Evolutionary conservation across 1,140 invertebrate genomes (phyloP), one percentile per base, ranked within the genome.

Genomic region (Delia radicum): DNA sequence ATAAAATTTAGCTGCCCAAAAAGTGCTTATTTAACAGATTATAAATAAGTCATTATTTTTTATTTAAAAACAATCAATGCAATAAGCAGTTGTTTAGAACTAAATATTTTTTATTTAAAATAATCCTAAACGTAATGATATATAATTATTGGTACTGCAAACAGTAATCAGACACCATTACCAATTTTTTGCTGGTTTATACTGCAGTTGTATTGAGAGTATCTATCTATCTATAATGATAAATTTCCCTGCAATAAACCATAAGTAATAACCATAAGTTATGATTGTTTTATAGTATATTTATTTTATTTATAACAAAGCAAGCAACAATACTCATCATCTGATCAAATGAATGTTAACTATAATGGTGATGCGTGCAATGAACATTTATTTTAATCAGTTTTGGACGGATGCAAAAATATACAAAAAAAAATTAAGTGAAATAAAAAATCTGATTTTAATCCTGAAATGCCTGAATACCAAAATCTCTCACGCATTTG

Each of bases 381-480:
- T 15, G 27, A 29, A 29, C 63, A 67, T 67, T 67, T 67, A 67
- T 67, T 29, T 67, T 29, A 67, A 67, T 67, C 63, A 29, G 12
- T 55, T 55, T 55, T 15, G n/a, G 21, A 55, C 21, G 46, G 15
- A 5, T 21, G 46, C 46, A 55, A 55, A 18, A 18, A 55, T 3
- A 3, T 6, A 55, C 18, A 24, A 55, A 3, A 24, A 55, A 24
- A 55, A 55, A 21, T 6, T 3, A 18, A 33, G 4, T 18, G 18
- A 55, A 21, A 55, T 21, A 55, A 67, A 67, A 28, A 67, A 31
- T 67, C 28, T 67, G 63, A 67, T 67, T 67, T 67, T 29, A 67
- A 67, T 67, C 63, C 63, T 67, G 26, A 67, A 29, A 67, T 67
- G 15, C 63, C 10, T 29, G 10, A 28, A 67, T 67, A 29, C 28